Percentiles rank a stretch among this genome's conserved stretches.
These are phyloP conservation scores for Peromyscus maniculatus DNA, from an alignment of 2,113 vertebrate species.

Conservation along the genomic window DNA sequence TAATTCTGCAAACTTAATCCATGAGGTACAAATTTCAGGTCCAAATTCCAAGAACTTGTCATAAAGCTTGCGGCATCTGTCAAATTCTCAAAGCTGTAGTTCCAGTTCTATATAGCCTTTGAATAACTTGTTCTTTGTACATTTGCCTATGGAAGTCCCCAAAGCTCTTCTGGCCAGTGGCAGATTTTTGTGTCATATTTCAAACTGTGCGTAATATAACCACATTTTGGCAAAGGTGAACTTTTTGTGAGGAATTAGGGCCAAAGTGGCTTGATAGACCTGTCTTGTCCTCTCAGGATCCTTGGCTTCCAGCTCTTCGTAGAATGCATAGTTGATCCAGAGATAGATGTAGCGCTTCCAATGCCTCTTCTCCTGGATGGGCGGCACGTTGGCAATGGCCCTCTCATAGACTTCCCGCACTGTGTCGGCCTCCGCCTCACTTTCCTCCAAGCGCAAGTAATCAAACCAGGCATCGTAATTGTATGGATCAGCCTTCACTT, in stretches of 20 bases:
- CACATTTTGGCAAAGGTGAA: slow-evolving; percentile 98
- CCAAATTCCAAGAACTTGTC: too few relatives aligned
- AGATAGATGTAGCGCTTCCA: slow-evolving; percentile 98
- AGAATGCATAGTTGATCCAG: slow-evolving; percentile 97
- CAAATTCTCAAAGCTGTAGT: too few relatives aligned
- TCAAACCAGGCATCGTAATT: slow-evolving; percentile 99
- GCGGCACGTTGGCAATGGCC: slow-evolving; percentile 96
- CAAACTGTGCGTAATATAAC: too few relatives aligned
- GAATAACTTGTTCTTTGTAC: too few relatives aligned
- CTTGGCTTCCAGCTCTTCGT: slow-evolving; percentile 98
- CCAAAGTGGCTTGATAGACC: slow-evolving; percentile 96
- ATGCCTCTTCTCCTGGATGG: slow-evolving; percentile 96
- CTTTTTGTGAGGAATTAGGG: slow-evolving; percentile 99
- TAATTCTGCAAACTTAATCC: too few relatives aligned
- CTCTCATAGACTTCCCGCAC: slow-evolving; percentile 97
- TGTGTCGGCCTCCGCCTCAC: slow-evolving; percentile 91
- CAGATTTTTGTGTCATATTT: too few relatives aligned
- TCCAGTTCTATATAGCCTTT: too few relatives aligned
- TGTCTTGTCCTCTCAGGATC: slow-evolving; percentile 96
- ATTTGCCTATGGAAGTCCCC: too few relatives aligned
- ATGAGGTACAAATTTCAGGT: too few relatives aligned
- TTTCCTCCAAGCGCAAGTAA: slow-evolving; percentile 97
- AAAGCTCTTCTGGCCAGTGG: too few relatives aligned
- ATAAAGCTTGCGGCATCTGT: too few relatives aligned
- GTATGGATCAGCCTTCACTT: slow-evolving; percentile 98